These are phyloP conservation scores for Aradophagus sp. DNA, from an alignment of 1,140 invertebrate genomes.

Conservation along the genomic window DNA sequence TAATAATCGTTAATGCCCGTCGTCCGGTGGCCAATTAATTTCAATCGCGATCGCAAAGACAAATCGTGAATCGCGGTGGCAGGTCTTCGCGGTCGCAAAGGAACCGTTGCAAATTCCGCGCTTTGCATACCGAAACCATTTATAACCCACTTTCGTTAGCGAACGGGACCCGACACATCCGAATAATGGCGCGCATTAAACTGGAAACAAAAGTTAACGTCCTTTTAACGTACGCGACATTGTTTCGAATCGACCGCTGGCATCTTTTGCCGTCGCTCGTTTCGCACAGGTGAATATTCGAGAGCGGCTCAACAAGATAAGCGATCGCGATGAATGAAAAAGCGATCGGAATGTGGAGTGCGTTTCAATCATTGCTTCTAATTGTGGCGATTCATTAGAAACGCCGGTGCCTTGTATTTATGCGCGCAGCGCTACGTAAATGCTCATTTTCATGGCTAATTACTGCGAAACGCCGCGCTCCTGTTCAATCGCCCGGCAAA, in stretches of 20 bases:
- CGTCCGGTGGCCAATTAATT: no score
- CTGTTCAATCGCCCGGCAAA: conserved; percentile 9
- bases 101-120: conserved; percentile 16
- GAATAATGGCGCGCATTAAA: conserved; percentile 5
- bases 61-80: no score
- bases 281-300: no score
- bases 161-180: conserved; percentile 11
- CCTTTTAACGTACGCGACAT: neutral
- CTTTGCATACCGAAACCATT: conserved; percentile 26
- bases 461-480: conserved; percentile 12
- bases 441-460: conserved; percentile 28
- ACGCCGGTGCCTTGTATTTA: conserved; percentile 27
- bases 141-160: conserved; percentile 35
- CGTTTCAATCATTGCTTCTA: conserved; percentile 37
- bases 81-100: no score
- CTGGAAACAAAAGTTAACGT: conserved; percentile 14
- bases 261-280: no score
- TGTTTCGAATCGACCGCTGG: no score
- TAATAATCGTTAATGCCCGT: no score
- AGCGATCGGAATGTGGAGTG: conserved; percentile 32
- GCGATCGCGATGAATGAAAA: conserved; percentile 7
- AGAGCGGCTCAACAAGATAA: neutral
- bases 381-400: conserved; percentile 43
- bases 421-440: conserved; percentile 11
- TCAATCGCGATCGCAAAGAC: no score